Conservation (phyloP, 2,888 invertebrate genomes). For the Chloroclysta siterata region DNA sequence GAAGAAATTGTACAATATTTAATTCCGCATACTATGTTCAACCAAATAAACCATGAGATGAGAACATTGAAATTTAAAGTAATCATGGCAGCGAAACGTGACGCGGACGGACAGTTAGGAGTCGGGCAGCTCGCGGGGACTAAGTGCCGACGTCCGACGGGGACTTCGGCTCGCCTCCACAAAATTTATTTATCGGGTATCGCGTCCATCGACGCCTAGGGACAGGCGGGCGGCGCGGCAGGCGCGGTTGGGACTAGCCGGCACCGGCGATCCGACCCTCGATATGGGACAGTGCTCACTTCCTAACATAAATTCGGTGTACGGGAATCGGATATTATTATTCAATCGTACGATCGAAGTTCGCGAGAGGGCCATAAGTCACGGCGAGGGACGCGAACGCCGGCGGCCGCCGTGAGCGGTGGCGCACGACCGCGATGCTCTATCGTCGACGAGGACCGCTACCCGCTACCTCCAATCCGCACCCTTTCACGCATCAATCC, state of each 20-base stretch:
- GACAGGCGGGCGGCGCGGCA: conserved; percentile 48
- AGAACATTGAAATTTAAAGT: conserved; percentile 66
- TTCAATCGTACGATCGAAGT: conserved; percentile 84
- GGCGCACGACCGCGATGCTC: conserved; percentile 82
- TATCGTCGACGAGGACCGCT: conserved; percentile 72
- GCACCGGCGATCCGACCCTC: conserved; percentile 66
- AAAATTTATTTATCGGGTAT: conserved; percentile 74
- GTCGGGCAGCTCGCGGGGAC: conserved; percentile 51
- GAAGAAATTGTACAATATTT: conserved; percentile 44
- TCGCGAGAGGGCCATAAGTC: conserved; percentile 83
- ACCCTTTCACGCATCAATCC: conserved; percentile 34
- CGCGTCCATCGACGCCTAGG: conserved; percentile 67
- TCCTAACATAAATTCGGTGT: conserved; percentile 84
- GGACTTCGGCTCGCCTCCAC: conserved; percentile 50
- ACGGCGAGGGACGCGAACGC: conserved; percentile 80
- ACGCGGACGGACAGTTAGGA: conserved; percentile 64
- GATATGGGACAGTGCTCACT: conserved; percentile 81
- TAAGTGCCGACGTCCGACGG: conserved; percentile 61
- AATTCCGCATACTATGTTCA: conserved; percentile 42
- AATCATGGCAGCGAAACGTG: conserved; percentile 64
- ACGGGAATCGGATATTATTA: conserved; percentile 84
- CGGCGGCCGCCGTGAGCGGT: conserved; percentile 82
- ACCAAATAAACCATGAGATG: conserved; percentile 49
- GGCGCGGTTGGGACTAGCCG: conserved; percentile 66
- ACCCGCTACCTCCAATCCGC: conserved; percentile 47